A percentile compares a stretch with the other conserved stretches of the same genome.
Evolutionary conservation across 1,140 invertebrate genomes (phyloP).

Genomic region (Drosophila guanche): DNA sequence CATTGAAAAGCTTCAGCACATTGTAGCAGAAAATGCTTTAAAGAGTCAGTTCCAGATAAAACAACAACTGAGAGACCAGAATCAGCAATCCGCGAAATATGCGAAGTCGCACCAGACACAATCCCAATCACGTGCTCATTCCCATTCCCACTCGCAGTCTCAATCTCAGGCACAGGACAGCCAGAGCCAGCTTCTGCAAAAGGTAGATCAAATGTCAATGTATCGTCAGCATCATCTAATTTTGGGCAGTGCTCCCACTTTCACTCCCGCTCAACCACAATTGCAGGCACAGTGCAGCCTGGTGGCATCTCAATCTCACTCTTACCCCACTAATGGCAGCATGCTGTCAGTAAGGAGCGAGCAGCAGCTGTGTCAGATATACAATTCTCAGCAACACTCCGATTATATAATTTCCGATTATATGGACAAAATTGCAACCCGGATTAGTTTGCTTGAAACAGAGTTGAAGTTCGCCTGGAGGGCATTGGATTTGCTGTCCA

Average conservation of each 20-base stretch:
- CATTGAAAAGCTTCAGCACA: slow-evolving; percentile 21
- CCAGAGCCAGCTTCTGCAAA: not conserved
- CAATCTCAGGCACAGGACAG: not conserved
- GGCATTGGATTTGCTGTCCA: slow-evolving; percentile 93
- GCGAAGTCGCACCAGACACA: not conserved
- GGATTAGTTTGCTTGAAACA: slow-evolving; percentile 93
- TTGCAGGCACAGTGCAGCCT: slow-evolving; percentile 15
- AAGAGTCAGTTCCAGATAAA: slow-evolving; percentile 66
- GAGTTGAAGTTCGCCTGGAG: slow-evolving; percentile 96
- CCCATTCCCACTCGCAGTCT: not conserved
- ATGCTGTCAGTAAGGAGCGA: slow-evolving; percentile 71
- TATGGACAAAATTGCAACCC: slow-evolving; percentile 94
- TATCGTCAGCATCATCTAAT: no score
- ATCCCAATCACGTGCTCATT: not conserved
- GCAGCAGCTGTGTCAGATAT: slow-evolving; percentile 70
- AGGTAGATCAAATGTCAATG: no score
- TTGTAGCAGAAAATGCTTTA: slow-evolving; percentile 39
- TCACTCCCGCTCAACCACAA: not conserved
- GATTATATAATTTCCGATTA: slow-evolving; percentile 92
- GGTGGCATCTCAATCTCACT: slow-evolving; percentile 9
- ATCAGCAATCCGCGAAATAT: slow-evolving; percentile 7
- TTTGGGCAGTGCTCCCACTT: no score
- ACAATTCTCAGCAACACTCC: slow-evolving; percentile 77
- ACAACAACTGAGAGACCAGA: slow-evolving; percentile 49
- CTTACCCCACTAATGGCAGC: slow-evolving; percentile 40